Conservation (phyloP, 2,888 invertebrate genomes). For the Dolomedes plantarius region DNA sequence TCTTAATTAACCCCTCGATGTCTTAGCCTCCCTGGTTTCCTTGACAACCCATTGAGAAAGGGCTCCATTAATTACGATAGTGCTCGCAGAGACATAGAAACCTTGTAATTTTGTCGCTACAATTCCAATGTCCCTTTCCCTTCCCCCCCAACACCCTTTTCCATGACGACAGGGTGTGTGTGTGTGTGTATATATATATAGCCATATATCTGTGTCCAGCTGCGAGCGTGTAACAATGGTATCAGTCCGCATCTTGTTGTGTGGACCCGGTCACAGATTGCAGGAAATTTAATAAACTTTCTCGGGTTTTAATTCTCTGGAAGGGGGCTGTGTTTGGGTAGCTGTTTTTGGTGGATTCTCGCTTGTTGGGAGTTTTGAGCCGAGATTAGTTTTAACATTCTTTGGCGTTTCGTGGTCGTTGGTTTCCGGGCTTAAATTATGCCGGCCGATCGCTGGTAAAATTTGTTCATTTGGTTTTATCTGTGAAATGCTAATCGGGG, state of each 20-base stretch:
- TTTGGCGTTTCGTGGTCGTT: too few relatives aligned
- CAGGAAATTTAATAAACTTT: conserved; percentile 14
- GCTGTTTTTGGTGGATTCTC: too few relatives aligned
- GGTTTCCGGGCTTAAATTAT: too few relatives aligned
- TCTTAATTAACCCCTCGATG: conserved; percentile 68
- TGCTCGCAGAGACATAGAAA: conserved; percentile 44
- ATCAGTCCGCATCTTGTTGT: conserved; percentile 18
- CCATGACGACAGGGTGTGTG: conserved; percentile 26
- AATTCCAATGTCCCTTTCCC: conserved; percentile 35
- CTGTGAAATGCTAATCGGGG: too few relatives aligned
- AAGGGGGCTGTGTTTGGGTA: neutral
- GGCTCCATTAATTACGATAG: conserved; percentile 64
- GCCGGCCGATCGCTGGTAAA: too few relatives aligned
- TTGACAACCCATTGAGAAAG: conserved; percentile 55
- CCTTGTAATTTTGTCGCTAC: conserved; percentile 69
- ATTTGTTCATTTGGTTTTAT: too few relatives aligned
- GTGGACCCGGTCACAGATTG: neutral
- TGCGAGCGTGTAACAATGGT: conserved; percentile 33
- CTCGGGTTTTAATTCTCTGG: neutral
- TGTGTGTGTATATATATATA: conserved; percentile 35
- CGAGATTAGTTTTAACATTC: too few relatives aligned
- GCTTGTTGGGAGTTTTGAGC: too few relatives aligned
- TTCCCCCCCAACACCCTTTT: neutral
- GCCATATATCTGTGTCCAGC: conserved; percentile 15
- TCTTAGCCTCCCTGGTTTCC: conserved; percentile 36